phyloP scores from a whole-genome alignment of 2,888 invertebrate genomes.

The Brachylomia viminalis region DNA sequence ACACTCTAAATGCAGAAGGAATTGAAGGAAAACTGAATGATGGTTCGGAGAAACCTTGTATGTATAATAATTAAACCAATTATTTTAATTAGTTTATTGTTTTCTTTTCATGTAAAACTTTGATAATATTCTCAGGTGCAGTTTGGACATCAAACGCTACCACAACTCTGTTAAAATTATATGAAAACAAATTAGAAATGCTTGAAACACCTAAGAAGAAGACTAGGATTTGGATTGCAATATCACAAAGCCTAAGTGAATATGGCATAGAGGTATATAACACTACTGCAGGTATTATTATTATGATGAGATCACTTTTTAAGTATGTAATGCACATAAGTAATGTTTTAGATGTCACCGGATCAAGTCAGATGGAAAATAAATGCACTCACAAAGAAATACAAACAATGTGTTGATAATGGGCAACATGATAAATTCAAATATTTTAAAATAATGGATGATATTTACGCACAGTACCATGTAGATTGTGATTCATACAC shows the following conservation, averaged over 20 bases:
- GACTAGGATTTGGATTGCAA: conserved; percentile 78
- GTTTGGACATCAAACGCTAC: conserved; percentile 77
- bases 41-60: conserved; percentile 70
- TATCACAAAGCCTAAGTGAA: conserved; percentile 75
- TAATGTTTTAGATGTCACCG: conserved; percentile 73
- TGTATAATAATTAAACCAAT: conserved; percentile 36
- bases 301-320: neutral
- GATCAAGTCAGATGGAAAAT: conserved; percentile 82
- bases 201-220: conserved; percentile 81
- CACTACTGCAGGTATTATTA: neutral
- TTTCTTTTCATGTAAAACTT: neutral
- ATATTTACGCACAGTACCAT: conserved; percentile 76
- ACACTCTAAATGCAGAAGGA: conserved; percentile 41
- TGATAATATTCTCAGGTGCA: conserved; percentile 68
- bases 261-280: conserved; percentile 73
- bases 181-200: conserved; percentile 78
- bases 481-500: conserved; percentile 73
- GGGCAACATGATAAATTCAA: conserved; percentile 75
- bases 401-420: conserved; percentile 75
- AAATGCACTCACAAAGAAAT: conserved; percentile 79
- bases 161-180: conserved; percentile 73
- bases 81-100: neutral
- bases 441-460: conserved; percentile 77
- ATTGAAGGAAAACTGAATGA: conserved; percentile 61
- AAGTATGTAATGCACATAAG: neutral